Evolutionary conservation across 2,888 invertebrate species (phyloP).

Genomic region (Gasteruption jaculator): DNA sequence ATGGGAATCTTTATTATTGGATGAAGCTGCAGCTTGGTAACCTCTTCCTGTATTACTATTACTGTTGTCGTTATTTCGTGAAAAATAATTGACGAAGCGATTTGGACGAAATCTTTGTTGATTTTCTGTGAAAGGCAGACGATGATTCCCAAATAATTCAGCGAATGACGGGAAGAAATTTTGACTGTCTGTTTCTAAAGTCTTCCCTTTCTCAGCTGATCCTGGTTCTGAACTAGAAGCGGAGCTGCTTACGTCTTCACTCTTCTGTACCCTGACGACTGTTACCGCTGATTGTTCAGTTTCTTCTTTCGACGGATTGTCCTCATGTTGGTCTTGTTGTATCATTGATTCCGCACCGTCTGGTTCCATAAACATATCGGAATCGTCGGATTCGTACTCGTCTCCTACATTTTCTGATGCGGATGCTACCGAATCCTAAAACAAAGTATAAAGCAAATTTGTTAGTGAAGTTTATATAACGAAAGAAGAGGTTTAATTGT

Average conservation of each 20-base stretch:
- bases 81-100: conserved; percentile 46
- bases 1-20: conserved; percentile 50
- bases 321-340: conserved; percentile 7
- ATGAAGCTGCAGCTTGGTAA: conserved; percentile 35
- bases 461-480: neutral
- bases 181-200: conserved; percentile 60
- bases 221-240: too few relatives aligned
- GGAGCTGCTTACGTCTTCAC: too few relatives aligned
- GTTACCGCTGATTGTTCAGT: too few relatives aligned
- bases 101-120: conserved; percentile 43
- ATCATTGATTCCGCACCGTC: conserved; percentile 34
- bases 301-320: conserved; percentile 7
- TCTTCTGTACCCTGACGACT: too few relatives aligned
- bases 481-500: neutral
- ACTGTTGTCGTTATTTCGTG: too few relatives aligned
- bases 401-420: conserved; percentile 39
- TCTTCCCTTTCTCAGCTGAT: conserved; percentile 46
- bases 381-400: conserved; percentile 50
- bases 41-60: too few relatives aligned
- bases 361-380: conserved; percentile 53
- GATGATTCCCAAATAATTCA: conserved; percentile 61
- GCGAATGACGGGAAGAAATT: conserved; percentile 77
- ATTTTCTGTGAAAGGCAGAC: conserved; percentile 60
- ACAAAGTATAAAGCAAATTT: too few relatives aligned
- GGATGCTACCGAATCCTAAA: conserved; percentile 45